Evolutionary conservation across 2,888 invertebrate genomes (phyloP).

Genomic region (Cephus sareptanus): DNA sequence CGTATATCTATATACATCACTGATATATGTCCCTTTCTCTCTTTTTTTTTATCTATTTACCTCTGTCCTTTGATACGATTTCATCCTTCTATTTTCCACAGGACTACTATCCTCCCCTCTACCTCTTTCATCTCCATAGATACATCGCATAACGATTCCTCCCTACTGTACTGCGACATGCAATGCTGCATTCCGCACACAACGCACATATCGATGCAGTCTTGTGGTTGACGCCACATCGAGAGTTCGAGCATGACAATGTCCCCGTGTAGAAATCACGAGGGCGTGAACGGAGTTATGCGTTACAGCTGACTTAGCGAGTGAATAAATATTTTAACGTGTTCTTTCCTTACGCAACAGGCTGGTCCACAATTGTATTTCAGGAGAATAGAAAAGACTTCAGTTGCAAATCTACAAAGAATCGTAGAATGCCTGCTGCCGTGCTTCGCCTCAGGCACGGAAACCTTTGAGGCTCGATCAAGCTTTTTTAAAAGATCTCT

Average conservation of each 20-base stretch:
- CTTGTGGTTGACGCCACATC: conserved; percentile 32
- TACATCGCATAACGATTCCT: neutral
- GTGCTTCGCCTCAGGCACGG: neutral
- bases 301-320: conserved; percentile 33
- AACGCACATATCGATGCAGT: conserved; percentile 35
- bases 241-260: conserved; percentile 48
- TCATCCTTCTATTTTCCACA: neutral
- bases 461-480: neutral
- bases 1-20: neutral
- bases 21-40: neutral
- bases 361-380: neutral
- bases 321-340: neutral
- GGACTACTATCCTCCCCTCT: neutral
- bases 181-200: conserved; percentile 27
- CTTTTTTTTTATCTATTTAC: neutral
- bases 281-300: conserved; percentile 53
- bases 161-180: neutral
- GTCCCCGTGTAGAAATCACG: conserved; percentile 41
- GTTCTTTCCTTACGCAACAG: neutral
- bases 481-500: neutral
- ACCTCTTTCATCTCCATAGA: neutral
- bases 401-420: too few relatives aligned
- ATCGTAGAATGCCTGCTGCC: too few relatives aligned
- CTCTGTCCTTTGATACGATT: neutral
- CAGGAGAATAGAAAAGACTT: neutral